Evolutionary conservation across 2,113 vertebrate genomes (phyloP).

Genomic region (Macaca nemestrina): DNA sequence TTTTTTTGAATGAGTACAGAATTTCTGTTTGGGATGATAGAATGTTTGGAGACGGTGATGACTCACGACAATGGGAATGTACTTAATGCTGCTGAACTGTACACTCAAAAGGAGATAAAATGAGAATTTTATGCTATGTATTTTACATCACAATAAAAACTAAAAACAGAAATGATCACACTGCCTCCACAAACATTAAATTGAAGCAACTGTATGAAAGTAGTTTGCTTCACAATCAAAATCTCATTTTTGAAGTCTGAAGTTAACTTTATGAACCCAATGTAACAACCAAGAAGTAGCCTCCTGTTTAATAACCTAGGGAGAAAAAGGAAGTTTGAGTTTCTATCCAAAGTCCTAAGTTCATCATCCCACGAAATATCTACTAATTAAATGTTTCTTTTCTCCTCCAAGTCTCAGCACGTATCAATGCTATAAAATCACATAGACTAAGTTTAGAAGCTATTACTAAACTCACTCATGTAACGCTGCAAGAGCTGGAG

Average conservation of each 20-base stretch:
- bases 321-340: not conserved
- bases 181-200: not conserved
- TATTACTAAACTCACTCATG: not conserved
- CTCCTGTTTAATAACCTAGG: not conserved
- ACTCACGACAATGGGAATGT: not conserved
- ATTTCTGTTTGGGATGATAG: not conserved
- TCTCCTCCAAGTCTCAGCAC: not conserved
- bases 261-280: slow-evolving; percentile 26
- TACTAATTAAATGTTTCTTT: not conserved
- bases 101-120: not conserved
- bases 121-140: not conserved
- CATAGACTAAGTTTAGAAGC: not conserved
- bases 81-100: not conserved
- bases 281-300: not conserved
- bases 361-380: not conserved
- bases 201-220: not conserved
- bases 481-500: not conserved
- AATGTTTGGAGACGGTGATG: not conserved
- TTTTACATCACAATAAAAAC: not conserved
- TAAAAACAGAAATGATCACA: not conserved
- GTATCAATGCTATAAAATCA: not conserved
- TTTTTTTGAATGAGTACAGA: not conserved
- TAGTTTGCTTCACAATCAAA: not conserved
- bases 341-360: not conserved
- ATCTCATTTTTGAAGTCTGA: not conserved